These are phyloP conservation scores for Habropoda laboriosa DNA, from an alignment of 1,140 invertebrate genomes.

Conservation along the genomic window DNA sequence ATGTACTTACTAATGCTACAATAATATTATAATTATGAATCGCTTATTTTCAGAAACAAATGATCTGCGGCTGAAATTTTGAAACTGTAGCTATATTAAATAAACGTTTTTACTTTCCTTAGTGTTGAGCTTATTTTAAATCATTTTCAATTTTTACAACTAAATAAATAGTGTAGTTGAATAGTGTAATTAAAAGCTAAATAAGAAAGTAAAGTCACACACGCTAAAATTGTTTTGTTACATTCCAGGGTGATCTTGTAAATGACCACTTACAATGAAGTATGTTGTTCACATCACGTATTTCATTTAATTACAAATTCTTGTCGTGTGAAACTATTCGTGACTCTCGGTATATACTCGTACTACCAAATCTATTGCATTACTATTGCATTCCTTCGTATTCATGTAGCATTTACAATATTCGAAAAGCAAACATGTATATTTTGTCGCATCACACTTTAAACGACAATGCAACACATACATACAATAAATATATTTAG, in stretches of 20 bases:
- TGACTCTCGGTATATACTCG: conserved; percentile 1
- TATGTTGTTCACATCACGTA: neutral
- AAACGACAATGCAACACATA: neutral
- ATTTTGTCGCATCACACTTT: neutral
- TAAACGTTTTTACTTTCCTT: no score
- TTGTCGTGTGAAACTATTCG: neutral
- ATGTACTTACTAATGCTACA: no score
- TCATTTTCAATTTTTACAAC: no score
- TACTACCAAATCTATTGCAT: conserved; percentile 7
- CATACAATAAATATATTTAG: neutral
- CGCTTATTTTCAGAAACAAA: no score
- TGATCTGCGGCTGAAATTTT: no score
- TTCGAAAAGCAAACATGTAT: neutral
- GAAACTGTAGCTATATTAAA: no score
- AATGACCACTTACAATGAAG: neutral
- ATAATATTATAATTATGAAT: no score
- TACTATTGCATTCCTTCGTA: neutral
- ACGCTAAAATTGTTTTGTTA: no score
- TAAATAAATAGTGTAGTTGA: no score
- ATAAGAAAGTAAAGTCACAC: no score
- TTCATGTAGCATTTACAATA: neutral
- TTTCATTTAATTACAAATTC: conserved; percentile 8
- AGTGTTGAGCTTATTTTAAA: no score
- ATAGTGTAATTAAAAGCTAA: no score
- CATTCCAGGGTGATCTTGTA: neutral